Conservation (phyloP, 2,888 invertebrate species). For the Caradrina clavipalpis region DNA sequence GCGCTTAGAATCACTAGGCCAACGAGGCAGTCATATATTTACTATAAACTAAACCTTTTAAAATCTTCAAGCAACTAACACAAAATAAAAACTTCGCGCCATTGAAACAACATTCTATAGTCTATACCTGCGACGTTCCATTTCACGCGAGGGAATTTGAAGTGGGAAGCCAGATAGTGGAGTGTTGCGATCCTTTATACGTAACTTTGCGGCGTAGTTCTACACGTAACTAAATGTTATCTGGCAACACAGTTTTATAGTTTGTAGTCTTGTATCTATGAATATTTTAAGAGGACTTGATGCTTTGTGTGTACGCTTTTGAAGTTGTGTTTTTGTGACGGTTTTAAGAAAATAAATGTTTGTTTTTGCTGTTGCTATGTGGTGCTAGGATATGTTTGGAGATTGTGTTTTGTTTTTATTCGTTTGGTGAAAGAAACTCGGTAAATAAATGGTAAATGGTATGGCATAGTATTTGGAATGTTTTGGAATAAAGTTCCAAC, state of each 20-base stretch:
- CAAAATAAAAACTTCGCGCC: conserved; percentile 44
- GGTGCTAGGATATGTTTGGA: neutral
- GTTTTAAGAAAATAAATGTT: neutral
- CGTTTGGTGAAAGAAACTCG: too few relatives aligned
- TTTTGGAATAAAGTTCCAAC: too few relatives aligned
- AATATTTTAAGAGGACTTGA: conserved; percentile 49
- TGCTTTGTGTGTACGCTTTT: conserved; percentile 21
- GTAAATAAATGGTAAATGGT: too few relatives aligned
- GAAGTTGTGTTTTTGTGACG: conserved; percentile 6
- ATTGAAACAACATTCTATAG: conserved; percentile 45
- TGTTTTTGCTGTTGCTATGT: neutral
- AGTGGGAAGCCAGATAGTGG: conserved; percentile 58
- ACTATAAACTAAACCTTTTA: neutral
- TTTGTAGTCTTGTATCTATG: conserved; percentile 17
- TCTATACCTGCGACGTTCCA: conserved; percentile 51
- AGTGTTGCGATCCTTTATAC: conserved; percentile 60
- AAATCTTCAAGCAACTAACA: conserved; percentile 18
- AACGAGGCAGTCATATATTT: too few relatives aligned
- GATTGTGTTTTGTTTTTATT: too few relatives aligned
- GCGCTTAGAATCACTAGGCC: too few relatives aligned
- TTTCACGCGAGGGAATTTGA: conserved; percentile 53
- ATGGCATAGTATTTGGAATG: too few relatives aligned
- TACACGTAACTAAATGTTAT: conserved; percentile 52
- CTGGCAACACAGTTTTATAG: conserved; percentile 47
- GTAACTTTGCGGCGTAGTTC: conserved; percentile 55